Evolutionary conservation across 2,113 vertebrate species (phyloP).

Genomic region (Elgaria multicarinata): DNA sequence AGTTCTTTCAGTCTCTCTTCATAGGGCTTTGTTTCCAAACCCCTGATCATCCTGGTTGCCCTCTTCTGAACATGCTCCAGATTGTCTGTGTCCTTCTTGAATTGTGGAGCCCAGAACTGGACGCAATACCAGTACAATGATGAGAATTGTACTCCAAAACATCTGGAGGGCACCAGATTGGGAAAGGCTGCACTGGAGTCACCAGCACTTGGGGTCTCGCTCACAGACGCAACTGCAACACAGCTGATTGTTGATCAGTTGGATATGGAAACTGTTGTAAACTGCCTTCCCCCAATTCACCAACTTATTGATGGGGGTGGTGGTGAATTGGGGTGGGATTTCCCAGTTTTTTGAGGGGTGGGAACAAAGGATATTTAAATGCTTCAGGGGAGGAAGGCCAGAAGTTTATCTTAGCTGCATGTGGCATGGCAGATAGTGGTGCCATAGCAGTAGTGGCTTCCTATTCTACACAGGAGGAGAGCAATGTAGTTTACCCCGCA

Average conservation of each 20-base stretch:
- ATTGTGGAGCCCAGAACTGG: no score
- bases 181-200: neutral
- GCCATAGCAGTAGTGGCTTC: neutral
- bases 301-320: neutral
- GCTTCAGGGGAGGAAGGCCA: neutral
- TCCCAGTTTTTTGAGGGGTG: neutral
- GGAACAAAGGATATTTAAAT: neutral
- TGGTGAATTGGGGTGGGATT: neutral
- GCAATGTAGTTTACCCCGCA: neutral
- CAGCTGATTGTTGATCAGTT: neutral
- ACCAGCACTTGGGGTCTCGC: neutral
- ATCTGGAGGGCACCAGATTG: no score
- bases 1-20: no score
- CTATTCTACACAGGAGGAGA: neutral
- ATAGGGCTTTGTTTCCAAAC: no score
- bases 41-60: no score
- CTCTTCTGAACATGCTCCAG: no score
- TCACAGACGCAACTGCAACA: neutral
- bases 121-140: no score
- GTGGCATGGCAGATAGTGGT: neutral
- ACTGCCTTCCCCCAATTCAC: neutral
- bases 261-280: neutral
- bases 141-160: no score
- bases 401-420: neutral
- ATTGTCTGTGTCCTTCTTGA: no score